These are phyloP conservation scores for Columba guinea DNA, from an alignment of 2,797 vertebrate species.

Conservation along the genomic window DNA sequence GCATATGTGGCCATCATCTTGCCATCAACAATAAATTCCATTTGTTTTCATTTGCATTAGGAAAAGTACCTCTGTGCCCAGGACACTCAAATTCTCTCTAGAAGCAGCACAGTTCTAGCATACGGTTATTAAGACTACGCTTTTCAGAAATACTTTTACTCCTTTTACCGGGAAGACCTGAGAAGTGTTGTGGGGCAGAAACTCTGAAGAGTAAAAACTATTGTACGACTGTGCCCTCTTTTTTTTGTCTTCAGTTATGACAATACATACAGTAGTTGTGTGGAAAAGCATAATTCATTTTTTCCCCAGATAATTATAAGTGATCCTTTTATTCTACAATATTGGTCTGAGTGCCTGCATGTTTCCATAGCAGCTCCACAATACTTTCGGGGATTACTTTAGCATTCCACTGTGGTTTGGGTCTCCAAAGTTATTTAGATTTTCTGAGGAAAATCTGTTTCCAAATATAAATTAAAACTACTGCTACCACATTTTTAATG, in stretches of 20 bases:
- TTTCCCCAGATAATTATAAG: not conserved
- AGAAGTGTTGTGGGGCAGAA: not conserved
- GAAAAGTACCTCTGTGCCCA: not conserved
- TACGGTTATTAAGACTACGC: not conserved
- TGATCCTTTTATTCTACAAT: not conserved
- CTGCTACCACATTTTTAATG: not conserved
- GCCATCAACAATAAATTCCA: not conserved
- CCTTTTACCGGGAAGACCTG: not conserved
- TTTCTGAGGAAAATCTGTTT: not conserved
- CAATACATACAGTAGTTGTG: not conserved
- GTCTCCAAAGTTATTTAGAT: not conserved
- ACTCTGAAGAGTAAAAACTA: not conserved
- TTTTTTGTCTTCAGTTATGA: not conserved
- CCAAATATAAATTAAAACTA: not conserved
- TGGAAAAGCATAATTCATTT: not conserved
- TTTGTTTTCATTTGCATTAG: not conserved
- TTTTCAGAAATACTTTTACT: not conserved
- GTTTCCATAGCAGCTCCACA: constrained; percentile 31
- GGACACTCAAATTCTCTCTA: not conserved
- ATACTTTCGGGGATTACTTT: not conserved
- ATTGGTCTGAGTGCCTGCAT: not conserved
- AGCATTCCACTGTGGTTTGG: not conserved
- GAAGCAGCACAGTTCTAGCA: not conserved
- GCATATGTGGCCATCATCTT: not conserved
- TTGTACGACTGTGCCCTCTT: not conserved